Percentiles rank a stretch among this genome's conserved stretches.
Evolutionary conservation across 2,113 vertebrate genomes (phyloP).

Genomic region (Phasianus colchicus): DNA sequence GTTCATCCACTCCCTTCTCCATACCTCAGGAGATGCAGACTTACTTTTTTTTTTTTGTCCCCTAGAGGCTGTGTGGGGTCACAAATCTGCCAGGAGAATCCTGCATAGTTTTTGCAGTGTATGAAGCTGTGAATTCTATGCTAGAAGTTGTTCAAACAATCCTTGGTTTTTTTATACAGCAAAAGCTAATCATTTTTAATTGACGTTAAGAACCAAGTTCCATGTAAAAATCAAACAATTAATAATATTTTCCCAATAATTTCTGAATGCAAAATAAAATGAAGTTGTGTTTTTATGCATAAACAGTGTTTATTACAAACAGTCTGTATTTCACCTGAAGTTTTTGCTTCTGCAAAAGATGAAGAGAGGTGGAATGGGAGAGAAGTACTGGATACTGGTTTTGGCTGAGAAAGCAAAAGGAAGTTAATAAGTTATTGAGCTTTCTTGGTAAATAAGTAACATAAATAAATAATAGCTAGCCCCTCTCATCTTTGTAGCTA

Average conservation of each 20-base stretch:
- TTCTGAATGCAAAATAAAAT: conserved; percentile 6
- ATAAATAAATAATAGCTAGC: not conserved
- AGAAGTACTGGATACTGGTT: not conserved
- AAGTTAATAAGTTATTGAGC: not conserved
- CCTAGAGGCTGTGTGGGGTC: not conserved
- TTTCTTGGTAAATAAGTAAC: not conserved
- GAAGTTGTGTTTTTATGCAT: conserved; percentile 1
- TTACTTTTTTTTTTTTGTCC: not conserved
- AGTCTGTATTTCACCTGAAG: conserved; percentile 23
- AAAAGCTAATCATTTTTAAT: conserved; percentile 17
- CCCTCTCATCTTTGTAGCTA: not conserved
- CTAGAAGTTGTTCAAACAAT: not conserved
- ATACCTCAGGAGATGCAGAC: not conserved
- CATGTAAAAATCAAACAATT: conserved; percentile 17
- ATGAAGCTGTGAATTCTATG: not conserved
- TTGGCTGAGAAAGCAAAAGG: not conserved
- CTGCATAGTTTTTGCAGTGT: not conserved
- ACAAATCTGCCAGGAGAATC: not conserved
- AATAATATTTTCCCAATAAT: conserved; percentile 19
- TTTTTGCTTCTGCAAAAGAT: not conserved
- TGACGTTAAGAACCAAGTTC: not conserved
- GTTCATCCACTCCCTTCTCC: not conserved
- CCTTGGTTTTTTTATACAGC: not conserved
- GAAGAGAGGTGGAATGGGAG: not conserved
- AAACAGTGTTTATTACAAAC: conserved; percentile 18